A percentile compares a stretch with the other conserved stretches of the same genome.
Evolutionary conservation across 2,113 vertebrate species (phyloP).

Genomic region (Heteronetta atricapilla): DNA sequence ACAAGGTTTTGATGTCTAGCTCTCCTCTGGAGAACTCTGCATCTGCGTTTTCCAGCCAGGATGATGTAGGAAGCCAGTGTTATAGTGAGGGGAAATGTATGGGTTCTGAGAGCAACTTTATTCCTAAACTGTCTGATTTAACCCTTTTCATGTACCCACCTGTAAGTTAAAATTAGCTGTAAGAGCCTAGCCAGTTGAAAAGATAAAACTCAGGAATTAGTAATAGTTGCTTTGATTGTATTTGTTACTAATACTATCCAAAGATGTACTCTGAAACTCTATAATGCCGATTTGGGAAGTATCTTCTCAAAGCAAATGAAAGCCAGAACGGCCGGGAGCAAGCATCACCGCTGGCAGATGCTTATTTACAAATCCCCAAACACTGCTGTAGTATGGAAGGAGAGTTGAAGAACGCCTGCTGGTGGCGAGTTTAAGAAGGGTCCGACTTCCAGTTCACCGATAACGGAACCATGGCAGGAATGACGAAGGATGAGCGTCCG

Average conservation of each 20-base stretch:
- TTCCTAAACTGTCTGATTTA: neutral
- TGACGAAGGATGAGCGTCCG: too few relatives aligned
- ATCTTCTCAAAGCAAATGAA: neutral
- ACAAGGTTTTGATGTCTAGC: neutral
- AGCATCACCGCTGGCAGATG: neutral
- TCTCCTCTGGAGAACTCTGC: neutral
- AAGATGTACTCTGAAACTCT: neutral
- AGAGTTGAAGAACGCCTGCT: neutral
- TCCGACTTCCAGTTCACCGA: rapidly evolving
- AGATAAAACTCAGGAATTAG: neutral
- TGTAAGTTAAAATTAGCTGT: neutral
- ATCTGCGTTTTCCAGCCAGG: neutral
- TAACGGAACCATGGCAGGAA: neutral
- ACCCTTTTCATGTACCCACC: neutral
- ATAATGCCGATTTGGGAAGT: neutral
- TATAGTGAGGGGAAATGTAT: neutral
- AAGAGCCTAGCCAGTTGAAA: neutral
- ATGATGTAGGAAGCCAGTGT: neutral
- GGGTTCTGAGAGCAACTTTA: neutral
- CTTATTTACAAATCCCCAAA: neutral
- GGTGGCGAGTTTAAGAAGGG: rapidly evolving
- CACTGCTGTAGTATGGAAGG: rapidly evolving
- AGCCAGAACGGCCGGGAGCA: neutral
- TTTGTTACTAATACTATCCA: neutral
- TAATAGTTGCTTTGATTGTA: neutral